Conservation (phyloP, 2,797 vertebrate genomes). For the Sebastolobus altivelis region DNA sequence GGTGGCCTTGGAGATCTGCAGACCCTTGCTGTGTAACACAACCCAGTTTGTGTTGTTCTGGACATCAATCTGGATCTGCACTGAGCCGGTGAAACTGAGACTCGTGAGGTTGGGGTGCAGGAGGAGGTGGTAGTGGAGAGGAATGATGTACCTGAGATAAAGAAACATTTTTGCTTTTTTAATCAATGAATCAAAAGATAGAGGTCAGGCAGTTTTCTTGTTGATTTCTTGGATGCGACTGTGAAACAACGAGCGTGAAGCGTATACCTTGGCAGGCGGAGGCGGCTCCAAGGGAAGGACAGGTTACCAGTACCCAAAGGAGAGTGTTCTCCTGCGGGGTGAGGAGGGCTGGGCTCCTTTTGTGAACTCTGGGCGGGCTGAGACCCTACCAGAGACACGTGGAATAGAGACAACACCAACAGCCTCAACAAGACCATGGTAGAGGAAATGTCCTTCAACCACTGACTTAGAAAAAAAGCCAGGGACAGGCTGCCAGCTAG, state of each 20-base stretch:
- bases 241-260: neutral
- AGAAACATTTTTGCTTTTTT: slow-evolving; percentile 43
- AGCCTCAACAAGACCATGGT: slow-evolving; percentile 60
- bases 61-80: slow-evolving; percentile 83
- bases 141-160: slow-evolving; percentile 81
- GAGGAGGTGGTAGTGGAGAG: slow-evolving; percentile 82
- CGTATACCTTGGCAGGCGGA: slow-evolving; percentile 75
- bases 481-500: slow-evolving; percentile 19
- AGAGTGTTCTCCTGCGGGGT: slow-evolving; percentile 58
- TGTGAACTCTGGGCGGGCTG: slow-evolving; percentile 49
- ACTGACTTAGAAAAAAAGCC: neutral
- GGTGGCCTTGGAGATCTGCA: slow-evolving; percentile 80
- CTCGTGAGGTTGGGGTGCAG: slow-evolving; percentile 86
- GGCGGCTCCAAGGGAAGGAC: slow-evolving; percentile 85
- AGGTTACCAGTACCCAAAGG: slow-evolving; percentile 70
- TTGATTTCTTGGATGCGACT: neutral
- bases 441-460: slow-evolving; percentile 25
- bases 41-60: slow-evolving; percentile 86
- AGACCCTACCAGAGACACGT: slow-evolving; percentile 46
- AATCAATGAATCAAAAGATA: neutral
- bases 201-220: neutral
- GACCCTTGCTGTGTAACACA: slow-evolving; percentile 83
- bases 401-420: slow-evolving; percentile 65
- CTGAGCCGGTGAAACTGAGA: slow-evolving; percentile 81
- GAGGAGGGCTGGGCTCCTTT: slow-evolving; percentile 49